Evolutionary conservation across 37 sponge, comb jelly and placozoan species (phyloP), one percentile per base, ranked within the genome.

Genomic region (Chondrosia reniformis): DNA sequence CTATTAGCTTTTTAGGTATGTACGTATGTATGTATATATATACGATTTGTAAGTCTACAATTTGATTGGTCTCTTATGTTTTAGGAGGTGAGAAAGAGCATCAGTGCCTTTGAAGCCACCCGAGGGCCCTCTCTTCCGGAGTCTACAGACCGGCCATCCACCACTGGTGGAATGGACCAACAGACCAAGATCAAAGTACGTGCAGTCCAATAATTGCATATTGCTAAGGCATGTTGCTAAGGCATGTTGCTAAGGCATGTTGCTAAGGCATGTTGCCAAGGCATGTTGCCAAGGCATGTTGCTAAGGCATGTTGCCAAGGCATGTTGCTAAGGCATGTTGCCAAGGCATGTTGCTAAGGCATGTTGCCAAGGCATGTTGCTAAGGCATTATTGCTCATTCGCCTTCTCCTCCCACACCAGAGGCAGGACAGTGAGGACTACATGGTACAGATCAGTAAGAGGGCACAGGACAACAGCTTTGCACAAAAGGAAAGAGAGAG

Each of bases 401-500:
- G n/a, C 69, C 4, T 66, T 3, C 69, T 27, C 8, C 33, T 7
- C 3, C 6, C 3, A 33, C 7, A 2, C 2, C 9, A 56, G 58
- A 24, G 58, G n/a, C 41, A 31, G 3, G 45, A 27, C 7, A 77
- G 81, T 43, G 83, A 24, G 1, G 95, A 94, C 55, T 94, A 94
- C 71, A 61, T 94, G 83, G 46, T 63, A 15, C 64, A 79, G 45
- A 87, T 94, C 59, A 74, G 71, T 66, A 76, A 78, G 84, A 46
- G 89, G 37, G 81, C 83, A 34, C 73, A 76, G 33, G 92, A 91
- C 28, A 64, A 54, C 1, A 62, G 39, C 25, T 27, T 75, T 17
- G 92, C 89, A 24, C 33, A 79, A 54, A 52, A 81, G 85, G 94
- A 91, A 80, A 84, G 94, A 77, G 89, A 91, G 86, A 90, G 85